A percentile compares a stretch with the other conserved stretches of the same genome.
Conservation (phyloP, 2,888 invertebrate genomes). For the Acleris literana region DNA sequence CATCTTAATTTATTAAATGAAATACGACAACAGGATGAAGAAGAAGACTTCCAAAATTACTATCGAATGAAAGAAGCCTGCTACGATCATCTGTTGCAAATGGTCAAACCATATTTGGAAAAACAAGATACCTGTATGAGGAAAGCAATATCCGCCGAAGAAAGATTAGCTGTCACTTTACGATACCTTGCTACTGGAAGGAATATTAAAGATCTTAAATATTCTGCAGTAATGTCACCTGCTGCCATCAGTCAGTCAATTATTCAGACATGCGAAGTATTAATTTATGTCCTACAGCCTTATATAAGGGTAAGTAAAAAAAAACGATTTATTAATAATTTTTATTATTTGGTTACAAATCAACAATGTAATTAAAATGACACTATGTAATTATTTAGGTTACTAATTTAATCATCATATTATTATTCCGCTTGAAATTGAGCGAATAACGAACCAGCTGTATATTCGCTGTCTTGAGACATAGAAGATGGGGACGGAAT, state of each 20-base stretch:
- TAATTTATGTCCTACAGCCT: constrained; percentile 36
- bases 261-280: constrained; percentile 36
- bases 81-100: constrained; percentile 34
- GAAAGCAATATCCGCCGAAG: constrained; percentile 28
- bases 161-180: constrained; percentile 30
- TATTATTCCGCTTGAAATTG: constrained; percentile 32
- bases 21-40: constrained; percentile 19
- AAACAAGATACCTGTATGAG: constrained; percentile 30
- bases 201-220: constrained; percentile 36
- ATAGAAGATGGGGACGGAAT: too few relatives aligned
- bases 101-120: constrained; percentile 32
- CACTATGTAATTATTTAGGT: constrained; percentile 30
- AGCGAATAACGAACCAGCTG: constrained; percentile 11
- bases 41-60: constrained; percentile 33
- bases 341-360: constrained; percentile 32
- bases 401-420: constrained; percentile 13
- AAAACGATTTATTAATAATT: constrained; percentile 23
- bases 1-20: constrained; percentile 32
- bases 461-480: too few relatives aligned
- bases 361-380: constrained; percentile 26
- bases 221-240: constrained; percentile 33
- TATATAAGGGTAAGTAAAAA: constrained; percentile 38
- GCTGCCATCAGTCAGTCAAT: constrained; percentile 27
- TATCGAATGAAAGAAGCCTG: constrained; percentile 37
- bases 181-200: constrained; percentile 30